phyloP scores from a whole-genome alignment of 2,797 vertebrate genomes.

The Miichthys miiuy region DNA sequence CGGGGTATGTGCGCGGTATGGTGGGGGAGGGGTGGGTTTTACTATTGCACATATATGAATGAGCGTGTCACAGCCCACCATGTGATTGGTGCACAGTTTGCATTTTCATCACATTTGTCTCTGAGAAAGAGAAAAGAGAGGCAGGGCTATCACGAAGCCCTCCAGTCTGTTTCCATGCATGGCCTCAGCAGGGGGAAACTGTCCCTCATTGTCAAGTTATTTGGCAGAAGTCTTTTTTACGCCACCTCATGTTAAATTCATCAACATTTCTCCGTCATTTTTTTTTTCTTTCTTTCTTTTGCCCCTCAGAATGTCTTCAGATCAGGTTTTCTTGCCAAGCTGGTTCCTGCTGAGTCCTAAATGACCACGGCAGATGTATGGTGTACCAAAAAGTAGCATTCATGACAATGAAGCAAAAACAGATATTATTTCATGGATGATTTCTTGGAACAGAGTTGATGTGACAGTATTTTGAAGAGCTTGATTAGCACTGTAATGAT shows the following conservation, averaged over 20 bases:
- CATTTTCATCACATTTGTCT: conserved; percentile 54
- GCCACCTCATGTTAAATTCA: conserved; percentile 84
- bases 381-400: conserved; percentile 48
- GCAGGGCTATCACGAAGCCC: conserved; percentile 50
- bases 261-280: conserved; percentile 79
- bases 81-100: conserved; percentile 61
- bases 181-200: conserved; percentile 73
- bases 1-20: conserved; percentile 46
- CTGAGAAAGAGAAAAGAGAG: conserved; percentile 47
- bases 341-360: conserved; percentile 74
- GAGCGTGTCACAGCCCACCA: conserved; percentile 33
- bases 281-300: conserved; percentile 38
- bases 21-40: conserved; percentile 6
- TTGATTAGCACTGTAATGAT: not conserved
- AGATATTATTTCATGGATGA: conserved; percentile 56
- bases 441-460: conserved; percentile 35
- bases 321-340: conserved; percentile 75
- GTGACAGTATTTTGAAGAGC: conserved; percentile 36
- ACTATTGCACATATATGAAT: conserved; percentile 54
- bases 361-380: conserved; percentile 78
- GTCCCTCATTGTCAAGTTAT: conserved; percentile 82
- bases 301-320: conserved; percentile 69
- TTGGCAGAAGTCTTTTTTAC: conserved; percentile 77
- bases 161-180: conserved; percentile 72
- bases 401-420: conserved; percentile 26